Evolutionary conservation across 1,140 invertebrate species (phyloP), one percentile per base, ranked within the genome.

Genomic region (Zaprionus davidi): DNA sequence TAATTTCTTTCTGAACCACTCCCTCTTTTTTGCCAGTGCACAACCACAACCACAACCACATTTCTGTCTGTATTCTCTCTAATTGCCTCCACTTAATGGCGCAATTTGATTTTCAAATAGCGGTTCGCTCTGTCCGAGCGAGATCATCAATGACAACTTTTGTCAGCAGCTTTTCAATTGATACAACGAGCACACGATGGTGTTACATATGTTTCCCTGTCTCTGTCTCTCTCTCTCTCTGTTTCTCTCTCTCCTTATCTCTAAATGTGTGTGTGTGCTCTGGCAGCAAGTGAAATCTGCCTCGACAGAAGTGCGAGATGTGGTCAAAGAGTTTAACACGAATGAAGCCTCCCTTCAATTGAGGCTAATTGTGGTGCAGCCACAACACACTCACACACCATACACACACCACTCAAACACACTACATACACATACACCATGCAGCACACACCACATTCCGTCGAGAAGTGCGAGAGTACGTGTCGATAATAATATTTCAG

Each of bases 401-500:
- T n/a, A 66, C 63, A 26, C 4, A 26, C 24, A 5, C 24, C 28
- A 66, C 63, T 51, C 22, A 51, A 22, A 41, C 12, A 36, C 20
- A 46, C 64, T 59, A 58, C 22, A 51, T 22, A 41, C 12, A 36
- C 20, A 46, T 60, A 59, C 71, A 79, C 57, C 36, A 49, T 12
- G 13, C 12, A 56, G 9, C 31, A 46, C 67, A 59, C 71, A 79
- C 57, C 46, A 53, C 49, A 26, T 17, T 31, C 31, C 13, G 22
- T 12, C 53, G 5, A 38, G 60, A 78, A 58, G 66, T 68, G 70
- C 34, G 59, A 73, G 70, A 90, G 81, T 90, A 88, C 85, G 85
- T 90, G 85, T 90, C 85, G 85, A 90, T 90, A 90, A 90, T 90
- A 90, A 90, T 90, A 90, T 90, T 90, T 90, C 76, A 80, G 78